Conservation (phyloP, 1,140 invertebrate genomes). For the Zaprionus camerounensis region DNA sequence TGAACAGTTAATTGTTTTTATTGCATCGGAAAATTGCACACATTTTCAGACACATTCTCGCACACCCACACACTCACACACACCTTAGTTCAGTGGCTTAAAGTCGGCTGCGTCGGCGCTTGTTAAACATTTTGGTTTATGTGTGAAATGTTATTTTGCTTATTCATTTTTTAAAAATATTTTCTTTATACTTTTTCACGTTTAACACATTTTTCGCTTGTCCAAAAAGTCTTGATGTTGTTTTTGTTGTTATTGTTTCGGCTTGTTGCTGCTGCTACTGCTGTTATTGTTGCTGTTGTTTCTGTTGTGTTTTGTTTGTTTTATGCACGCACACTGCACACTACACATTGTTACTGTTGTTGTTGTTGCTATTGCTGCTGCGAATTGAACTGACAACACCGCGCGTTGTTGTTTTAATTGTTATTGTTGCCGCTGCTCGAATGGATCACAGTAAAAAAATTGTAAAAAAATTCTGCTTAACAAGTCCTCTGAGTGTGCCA, state of each 20-base stretch:
- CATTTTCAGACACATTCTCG: not conserved
- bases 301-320: slow-evolving; percentile 43
- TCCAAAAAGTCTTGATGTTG: not conserved
- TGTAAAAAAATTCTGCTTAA: slow-evolving; percentile 48
- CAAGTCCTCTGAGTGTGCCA: slow-evolving; percentile 16
- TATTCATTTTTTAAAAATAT: not conserved
- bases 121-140: not conserved
- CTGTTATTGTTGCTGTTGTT: slow-evolving; percentile 30
- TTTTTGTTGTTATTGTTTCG: slow-evolving; percentile 33
- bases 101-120: slow-evolving; percentile 37
- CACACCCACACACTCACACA: slow-evolving; percentile 4
- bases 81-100: slow-evolving; percentile 8
- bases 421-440: slow-evolving; percentile 23
- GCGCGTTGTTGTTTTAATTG: slow-evolving; percentile 61
- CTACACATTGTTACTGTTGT: not conserved
- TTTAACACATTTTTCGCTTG: slow-evolving; percentile 17
- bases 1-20: not conserved
- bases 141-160: not conserved
- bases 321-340: slow-evolving; percentile 61
- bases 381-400: slow-evolving; percentile 66
- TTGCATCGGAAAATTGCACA: slow-evolving; percentile 1
- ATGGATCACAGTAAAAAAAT: slow-evolving; percentile 69
- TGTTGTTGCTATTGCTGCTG: slow-evolving; percentile 16
- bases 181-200: not conserved
- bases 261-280: slow-evolving; percentile 57